A percentile compares a stretch with the other conserved stretches of the same genome.
phyloP scores from a whole-genome alignment of 2,888 invertebrate species.

The Xylophagus ater region DNA sequence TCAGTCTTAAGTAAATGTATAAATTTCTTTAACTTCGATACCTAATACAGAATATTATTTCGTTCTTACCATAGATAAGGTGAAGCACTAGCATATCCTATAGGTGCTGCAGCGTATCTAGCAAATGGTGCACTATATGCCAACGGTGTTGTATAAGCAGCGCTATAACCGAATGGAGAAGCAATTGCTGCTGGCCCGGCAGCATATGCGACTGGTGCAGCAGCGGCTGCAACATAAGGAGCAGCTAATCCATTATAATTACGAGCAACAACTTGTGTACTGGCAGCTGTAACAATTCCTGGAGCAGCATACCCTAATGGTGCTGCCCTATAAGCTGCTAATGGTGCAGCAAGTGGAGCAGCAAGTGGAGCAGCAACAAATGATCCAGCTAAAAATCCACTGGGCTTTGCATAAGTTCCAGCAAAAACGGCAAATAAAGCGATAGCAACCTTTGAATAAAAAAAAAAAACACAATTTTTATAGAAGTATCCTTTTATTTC shows the following conservation, averaged over 20 bases:
- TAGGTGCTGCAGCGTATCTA: conserved; percentile 2
- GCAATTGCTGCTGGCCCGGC: conserved; percentile 5
- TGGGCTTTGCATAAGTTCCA: conserved; percentile 6
- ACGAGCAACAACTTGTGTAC: conserved; percentile 11
- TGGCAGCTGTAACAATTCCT: conserved; percentile 7
- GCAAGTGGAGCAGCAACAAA: conserved; percentile 16
- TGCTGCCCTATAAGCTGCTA: conserved; percentile 10
- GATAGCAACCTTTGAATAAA: conserved; percentile 1
- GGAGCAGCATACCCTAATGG: conserved; percentile 12
- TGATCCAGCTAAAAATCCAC: too few relatives aligned
- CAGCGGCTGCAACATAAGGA: conserved; percentile 2
- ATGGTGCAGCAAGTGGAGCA: conserved; percentile 15
- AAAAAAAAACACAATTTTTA: not conserved
- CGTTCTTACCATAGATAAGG: too few relatives aligned
- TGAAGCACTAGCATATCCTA: too few relatives aligned
- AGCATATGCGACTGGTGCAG: conserved; percentile 12
- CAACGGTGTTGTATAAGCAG: conserved; percentile 3
- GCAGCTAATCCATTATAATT: conserved; percentile 11
- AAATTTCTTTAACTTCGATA: too few relatives aligned
- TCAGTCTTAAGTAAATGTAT: too few relatives aligned
- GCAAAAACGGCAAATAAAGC: conserved; percentile 7
- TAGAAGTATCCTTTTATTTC: not conserved
- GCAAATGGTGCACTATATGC: conserved; percentile 3
- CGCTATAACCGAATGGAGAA: conserved; percentile 6
- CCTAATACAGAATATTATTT: too few relatives aligned